A percentile compares a stretch with the other conserved stretches of the same genome.
Conservation (phyloP, 2,888 invertebrate species). For the Pantelozetes paolii region DNA sequence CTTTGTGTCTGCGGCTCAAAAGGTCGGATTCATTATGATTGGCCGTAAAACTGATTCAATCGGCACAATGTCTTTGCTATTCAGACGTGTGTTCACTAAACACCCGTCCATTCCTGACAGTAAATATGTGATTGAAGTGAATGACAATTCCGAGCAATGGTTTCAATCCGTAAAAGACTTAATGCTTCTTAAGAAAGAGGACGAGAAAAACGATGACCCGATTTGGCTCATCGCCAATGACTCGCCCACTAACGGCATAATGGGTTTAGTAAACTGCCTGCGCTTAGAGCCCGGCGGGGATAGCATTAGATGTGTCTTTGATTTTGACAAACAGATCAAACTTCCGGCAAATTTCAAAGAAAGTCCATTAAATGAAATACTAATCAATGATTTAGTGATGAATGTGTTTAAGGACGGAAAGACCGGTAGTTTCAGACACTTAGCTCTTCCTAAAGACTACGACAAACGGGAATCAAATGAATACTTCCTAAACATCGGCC, state of each 20-base stretch:
- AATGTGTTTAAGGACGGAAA: constrained; percentile 14
- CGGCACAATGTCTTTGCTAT: constrained; percentile 1
- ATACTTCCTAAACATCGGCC: constrained; percentile 87
- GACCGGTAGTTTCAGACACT: constrained; percentile 49
- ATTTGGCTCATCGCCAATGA: constrained; percentile 65
- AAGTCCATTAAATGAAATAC: background rate
- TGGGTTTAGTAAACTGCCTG: constrained; percentile 86
- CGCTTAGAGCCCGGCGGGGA: constrained; percentile 78
- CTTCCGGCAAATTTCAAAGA: background rate
- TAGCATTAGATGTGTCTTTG: constrained; percentile 61
- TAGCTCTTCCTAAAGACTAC: background rate
- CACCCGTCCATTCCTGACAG: constrained; percentile 28
- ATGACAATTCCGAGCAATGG: constrained; percentile 59
- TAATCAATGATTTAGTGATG: constrained; percentile 15
- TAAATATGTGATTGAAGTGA: constrained; percentile 41
- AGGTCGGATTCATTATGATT: background rate
- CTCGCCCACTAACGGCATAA: constrained; percentile 62
- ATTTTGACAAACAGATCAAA: constrained; percentile 29
- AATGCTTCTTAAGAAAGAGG: constrained; percentile 68
- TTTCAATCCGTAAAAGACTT: constrained; percentile 72
- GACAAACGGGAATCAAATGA: constrained; percentile 57
- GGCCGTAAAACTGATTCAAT: constrained; percentile 5
- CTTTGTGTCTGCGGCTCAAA: background rate
- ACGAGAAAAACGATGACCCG: constrained; percentile 53
- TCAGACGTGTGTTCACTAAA: background rate